Evolutionary conservation across 2,888 invertebrate genomes (phyloP).

Genomic region (Strigamia maritima): DNA sequence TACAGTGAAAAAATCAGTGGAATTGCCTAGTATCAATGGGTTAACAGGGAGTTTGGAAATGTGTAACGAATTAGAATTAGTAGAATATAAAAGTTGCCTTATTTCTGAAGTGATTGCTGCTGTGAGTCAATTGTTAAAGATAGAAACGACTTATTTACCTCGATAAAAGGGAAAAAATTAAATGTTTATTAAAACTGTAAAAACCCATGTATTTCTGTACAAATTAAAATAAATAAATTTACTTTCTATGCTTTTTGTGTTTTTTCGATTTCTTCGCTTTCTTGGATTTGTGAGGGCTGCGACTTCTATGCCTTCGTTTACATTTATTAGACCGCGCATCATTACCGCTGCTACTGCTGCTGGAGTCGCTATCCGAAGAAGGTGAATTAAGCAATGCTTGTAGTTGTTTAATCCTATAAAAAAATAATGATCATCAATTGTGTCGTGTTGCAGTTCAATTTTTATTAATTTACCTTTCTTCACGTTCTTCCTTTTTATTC

Average conservation of each 20-base stretch:
- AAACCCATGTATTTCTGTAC: not conserved
- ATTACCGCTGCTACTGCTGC: constrained; percentile 17
- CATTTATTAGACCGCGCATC: not conserved
- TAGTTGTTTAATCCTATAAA: constrained; percentile 40
- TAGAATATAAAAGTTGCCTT: not conserved
- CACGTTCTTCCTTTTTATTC: constrained; percentile 40
- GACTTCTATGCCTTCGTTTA: not conserved
- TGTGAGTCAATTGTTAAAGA: constrained; percentile 5
- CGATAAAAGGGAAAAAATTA: not conserved
- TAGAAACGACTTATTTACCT: not conserved
- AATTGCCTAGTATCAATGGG: not conserved
- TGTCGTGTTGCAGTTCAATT: not conserved
- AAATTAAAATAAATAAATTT: not conserved
- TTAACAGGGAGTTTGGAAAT: not conserved
- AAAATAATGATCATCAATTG: not conserved
- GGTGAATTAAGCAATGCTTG: constrained; percentile 40
- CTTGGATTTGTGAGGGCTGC: not conserved
- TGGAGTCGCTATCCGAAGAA: constrained; percentile 30
- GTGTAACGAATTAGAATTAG: not conserved
- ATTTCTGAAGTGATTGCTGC: not conserved
- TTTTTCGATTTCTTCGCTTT: constrained; percentile 1
- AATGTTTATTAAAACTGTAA: not conserved
- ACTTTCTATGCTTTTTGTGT: constrained; percentile 10
- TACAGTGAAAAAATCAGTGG: not conserved
- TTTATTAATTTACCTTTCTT: constrained; percentile 37